Evolutionary conservation across 2,888 invertebrate species (phyloP), one percentile per base, ranked within the genome.

Genomic region (Eupithecia dodoneata): DNA sequence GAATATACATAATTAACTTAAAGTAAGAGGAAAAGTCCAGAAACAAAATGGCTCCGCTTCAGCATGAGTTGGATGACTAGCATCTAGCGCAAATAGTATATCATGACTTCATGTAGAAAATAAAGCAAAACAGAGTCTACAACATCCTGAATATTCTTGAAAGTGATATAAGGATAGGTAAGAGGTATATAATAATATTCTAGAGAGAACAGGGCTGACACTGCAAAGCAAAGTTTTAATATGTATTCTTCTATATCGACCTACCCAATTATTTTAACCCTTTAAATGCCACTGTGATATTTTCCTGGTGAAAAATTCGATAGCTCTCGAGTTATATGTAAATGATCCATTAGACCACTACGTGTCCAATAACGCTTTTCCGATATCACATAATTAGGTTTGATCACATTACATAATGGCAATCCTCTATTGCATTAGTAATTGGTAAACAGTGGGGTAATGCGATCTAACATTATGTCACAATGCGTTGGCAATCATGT

Each of bases 341-440:
- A 52, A 52, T 71, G 13, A 30, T 0, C 71, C 52, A 47, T 71
- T 30, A 13, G 70, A 30, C 47, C 3, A 45, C 72, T 63, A 52
- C 71, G 70, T 71, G 52, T 41, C 52, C 71, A 71, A 41, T 41
- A 52, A 18, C 45, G 2, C 6, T 45, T 63, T 59, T 63, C 63
- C 72, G 5, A n/a, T 59, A n/a, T 63, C 10, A 45, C 59, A 63
- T 44, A 63, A 72, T 72, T 72, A 44, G 67, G 15, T 67, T 67
- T 67, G 52, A 42, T 67, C 15, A 49, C 44, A 72, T 18, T 5
- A 30, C 70, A 70, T 47, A 70, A 70, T 70, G 70, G 12, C 18
- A 45, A 30, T 70, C 30, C 70, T 70, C 70, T 49, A 70, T 70
- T 70, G 70, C 70, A 70, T 70, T 47, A 45, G 47, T 70, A 70